Evolutionary conservation across 2,797 vertebrate genomes (phyloP), one percentile per base, ranked within the genome.

Genomic region (Syngnathus acus): DNA sequence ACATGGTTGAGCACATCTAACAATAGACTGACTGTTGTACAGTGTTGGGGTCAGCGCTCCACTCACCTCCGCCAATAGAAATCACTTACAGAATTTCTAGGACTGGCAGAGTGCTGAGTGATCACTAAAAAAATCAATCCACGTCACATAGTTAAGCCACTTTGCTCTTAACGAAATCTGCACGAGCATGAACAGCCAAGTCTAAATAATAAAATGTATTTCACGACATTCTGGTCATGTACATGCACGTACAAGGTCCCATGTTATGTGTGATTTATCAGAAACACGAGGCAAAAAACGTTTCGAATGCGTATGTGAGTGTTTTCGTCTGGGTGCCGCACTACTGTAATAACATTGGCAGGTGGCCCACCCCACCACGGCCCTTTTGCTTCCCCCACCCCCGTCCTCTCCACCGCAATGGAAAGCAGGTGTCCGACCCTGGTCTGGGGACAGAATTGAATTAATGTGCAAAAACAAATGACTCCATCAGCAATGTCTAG

Each of bases 391-490:
- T 62, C 67, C 68, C 62, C 72, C 42, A 64, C 67, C 68, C 62
- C 72, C 26, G 68, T 66, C 61, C 37, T 65, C 78, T 76, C 73
- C 74, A 82, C 83, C 70, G 85, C 86, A 89, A 91, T 91, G 87
- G 88, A 91, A 91, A 91, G 89, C 90, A 91, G 88, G 90, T 90
- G 89, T 89, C 80, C 66, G 69, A 77, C 83, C 80, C 82, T 82
- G 82, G 87, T 89, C 85, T 83, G 83, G 85, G 86, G 88, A 87
- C 88, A 89, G 83, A 90, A 91, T 89, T 90, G 82, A 91, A 89
- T 92, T 90, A 91, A 88, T 88, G 88, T 88, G 87, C 76, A 81
- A 92, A 89, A 91, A 91, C 88, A 92, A 84, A 91, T 92, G 89
- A 92, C 89, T 90, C 85, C 90, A 91, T 91, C 87, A 80, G 80